These are phyloP conservation scores for Plectus sambesii DNA, from an alignment of 1,140 invertebrate genomes.

Conservation along the genomic window DNA sequence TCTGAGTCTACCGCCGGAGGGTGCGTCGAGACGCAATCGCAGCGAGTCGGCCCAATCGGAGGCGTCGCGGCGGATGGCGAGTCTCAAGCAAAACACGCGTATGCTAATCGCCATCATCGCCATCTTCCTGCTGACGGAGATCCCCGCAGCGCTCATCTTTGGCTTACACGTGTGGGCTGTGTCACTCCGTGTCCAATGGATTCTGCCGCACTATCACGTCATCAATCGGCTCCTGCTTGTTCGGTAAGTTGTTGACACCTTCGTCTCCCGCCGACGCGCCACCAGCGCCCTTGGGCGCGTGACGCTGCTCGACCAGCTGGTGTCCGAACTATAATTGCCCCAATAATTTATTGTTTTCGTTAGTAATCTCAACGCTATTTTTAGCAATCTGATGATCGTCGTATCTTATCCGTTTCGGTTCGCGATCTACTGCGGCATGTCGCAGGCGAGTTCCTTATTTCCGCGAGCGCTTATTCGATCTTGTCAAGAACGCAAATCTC, in stretches of 20 bases:
- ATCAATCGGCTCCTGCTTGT: conserved; percentile 41
- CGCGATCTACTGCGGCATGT: conserved; percentile 38
- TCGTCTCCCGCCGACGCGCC: neutral
- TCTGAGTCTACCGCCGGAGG: conserved; percentile 1
- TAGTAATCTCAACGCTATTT: too few species aligned
- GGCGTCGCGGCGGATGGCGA: conserved; percentile 27
- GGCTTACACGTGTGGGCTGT: conserved; percentile 35
- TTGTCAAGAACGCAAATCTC: too few species aligned
- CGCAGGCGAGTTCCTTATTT: too few species aligned
- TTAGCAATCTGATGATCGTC: conserved; percentile 41
- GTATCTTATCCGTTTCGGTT: conserved; percentile 40
- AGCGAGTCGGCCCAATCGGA: conserved; percentile 1
- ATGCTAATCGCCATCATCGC: conserved; percentile 41
- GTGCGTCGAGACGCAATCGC: conserved; percentile 7
- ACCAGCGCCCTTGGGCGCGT: too few species aligned
- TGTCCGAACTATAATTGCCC: conserved; percentile 4
- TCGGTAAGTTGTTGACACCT: conserved; percentile 24
- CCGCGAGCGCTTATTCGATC: too few species aligned
- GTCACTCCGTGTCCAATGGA: conserved; percentile 31
- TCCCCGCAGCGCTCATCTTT: conserved; percentile 41
- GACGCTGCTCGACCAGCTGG: too few species aligned
- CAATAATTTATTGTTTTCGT: neutral
- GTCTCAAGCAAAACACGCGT: conserved; percentile 36
- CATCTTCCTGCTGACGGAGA: conserved; percentile 39
- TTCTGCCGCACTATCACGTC: conserved; percentile 32